Base-by-base conservation (phyloP, 23 tunicate genomes). In the Halocynthia roretzi region DNA sequence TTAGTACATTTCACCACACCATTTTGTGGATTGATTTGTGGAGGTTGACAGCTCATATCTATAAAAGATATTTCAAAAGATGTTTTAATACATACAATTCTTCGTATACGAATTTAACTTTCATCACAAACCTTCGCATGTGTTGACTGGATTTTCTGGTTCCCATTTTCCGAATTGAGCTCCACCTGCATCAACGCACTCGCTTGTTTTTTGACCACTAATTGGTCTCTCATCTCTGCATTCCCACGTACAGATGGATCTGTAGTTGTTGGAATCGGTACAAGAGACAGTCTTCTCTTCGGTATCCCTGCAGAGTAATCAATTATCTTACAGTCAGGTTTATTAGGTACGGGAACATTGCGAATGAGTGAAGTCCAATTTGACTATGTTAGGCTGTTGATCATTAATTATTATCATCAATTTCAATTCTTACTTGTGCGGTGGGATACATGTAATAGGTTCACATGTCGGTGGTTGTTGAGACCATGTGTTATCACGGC, bases 41-140 rank as follows among this genome's bases (percentile, higher is more conserved):
- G 83, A 17, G 88, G 88, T 18, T 68, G 63, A 54, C 88, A 84
- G 7, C 48, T 64, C 50, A 72, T 64, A n/a, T 50, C 80, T 75
- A 48, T 8, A 65, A 10, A 31, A 31, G 44, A 31, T 1, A 4
- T 31, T 31, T 31, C 44, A 31, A 31, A 4, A 31, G 44, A 31
- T 4, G 4, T 31, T 31, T 31, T 0, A 4, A 4, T 31, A 31
- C 44, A 31, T 31, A 31, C 44, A 31, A 31, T 58, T 58, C 17
- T 58, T 58, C 63, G 17, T 15, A n/a, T 58, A 4, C 17, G 15
- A 58, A n/a, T 58, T 15, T 44, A 14, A 71, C 15, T 12, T 14
- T 0, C 10, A 44, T n/a, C 2, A 71, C 76, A 44, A 10, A 50
- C 78, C 64, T 8, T 54, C n/a, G 63, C 78, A 74, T 8, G 18